Conservation (phyloP, 35 echinoderm and acorn worm genomes). For the Ophiothrix spiculata region DNA sequence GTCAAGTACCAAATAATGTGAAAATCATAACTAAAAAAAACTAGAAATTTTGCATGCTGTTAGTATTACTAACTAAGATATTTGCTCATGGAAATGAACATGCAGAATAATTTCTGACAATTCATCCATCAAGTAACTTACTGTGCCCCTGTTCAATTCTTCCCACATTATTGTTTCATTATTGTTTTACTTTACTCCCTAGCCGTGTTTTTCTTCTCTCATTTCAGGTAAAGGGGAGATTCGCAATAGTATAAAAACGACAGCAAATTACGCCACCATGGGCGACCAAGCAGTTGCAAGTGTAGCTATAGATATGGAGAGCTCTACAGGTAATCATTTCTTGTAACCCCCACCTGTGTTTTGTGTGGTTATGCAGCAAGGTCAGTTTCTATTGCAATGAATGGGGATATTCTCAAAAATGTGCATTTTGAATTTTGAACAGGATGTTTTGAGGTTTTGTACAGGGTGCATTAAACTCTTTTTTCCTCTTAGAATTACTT, state of each 20-base stretch:
- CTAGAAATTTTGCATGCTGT: background rate
- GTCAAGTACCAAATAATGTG: no score
- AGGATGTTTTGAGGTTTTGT: no score
- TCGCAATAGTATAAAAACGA: slow-evolving; percentile 26
- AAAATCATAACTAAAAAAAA: no score
- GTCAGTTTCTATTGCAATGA: background rate
- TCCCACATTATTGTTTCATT: background rate
- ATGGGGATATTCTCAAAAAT: background rate
- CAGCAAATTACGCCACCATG: slow-evolving; percentile 27
- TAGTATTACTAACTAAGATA: background rate
- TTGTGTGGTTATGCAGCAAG: background rate
- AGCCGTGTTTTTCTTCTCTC: background rate
- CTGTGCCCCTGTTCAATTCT: background rate
- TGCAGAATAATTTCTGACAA: background rate
- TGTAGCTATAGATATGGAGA: background rate
- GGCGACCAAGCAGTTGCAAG: background rate
- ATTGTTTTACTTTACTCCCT: background rate
- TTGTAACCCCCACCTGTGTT: background rate
- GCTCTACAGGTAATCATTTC: background rate
- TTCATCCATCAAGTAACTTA: background rate
- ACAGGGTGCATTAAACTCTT: no score
- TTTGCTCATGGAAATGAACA: background rate
- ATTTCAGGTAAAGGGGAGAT: slow-evolving; percentile 12
- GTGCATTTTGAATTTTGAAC: background rate
- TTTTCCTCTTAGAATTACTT: no score